Conservation (phyloP, 2,888 invertebrate species). For the Acronicta psi region DNA sequence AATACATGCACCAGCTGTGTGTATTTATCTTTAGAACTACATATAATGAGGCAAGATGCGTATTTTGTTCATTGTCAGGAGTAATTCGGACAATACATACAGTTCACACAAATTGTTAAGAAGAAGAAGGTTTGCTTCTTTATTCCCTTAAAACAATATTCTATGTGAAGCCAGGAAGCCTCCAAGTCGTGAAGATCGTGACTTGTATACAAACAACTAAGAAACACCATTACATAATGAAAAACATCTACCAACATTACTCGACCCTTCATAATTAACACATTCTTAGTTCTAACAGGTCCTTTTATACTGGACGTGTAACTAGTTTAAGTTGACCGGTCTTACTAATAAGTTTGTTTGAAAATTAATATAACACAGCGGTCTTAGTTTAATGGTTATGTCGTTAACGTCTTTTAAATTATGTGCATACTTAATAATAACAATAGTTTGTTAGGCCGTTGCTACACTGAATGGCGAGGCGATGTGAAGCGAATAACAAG, state of each 20-base stretch:
- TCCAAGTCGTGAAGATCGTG: conserved; percentile 52
- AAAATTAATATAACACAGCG: conserved; percentile 30
- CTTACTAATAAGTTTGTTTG: conserved; percentile 19
- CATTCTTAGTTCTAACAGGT: conserved; percentile 13
- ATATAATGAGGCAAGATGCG: conserved; percentile 1
- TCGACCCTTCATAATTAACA: conserved; percentile 16
- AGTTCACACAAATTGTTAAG: conserved; percentile 16
- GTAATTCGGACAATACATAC: background rate
- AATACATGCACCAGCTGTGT: conserved; percentile 18
- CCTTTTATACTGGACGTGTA: background rate
- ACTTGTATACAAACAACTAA: conserved; percentile 52
- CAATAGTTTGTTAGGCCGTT: conserved; percentile 41
- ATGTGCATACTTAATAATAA: conserved; percentile 56
- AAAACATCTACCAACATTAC: conserved; percentile 23
- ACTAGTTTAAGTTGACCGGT: conserved; percentile 42
- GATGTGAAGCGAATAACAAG: conserved; percentile 43
- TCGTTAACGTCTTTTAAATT: conserved; percentile 42
- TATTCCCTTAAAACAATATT: conserved; percentile 51
- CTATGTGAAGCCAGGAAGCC: conserved; percentile 58
- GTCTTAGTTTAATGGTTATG: conserved; percentile 44
- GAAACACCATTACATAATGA: conserved; percentile 54
- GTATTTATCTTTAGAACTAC: conserved; percentile 1
- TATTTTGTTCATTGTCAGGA: conserved; percentile 2
- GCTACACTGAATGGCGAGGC: conserved; percentile 32
- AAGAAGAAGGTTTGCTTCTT: conserved; percentile 19